Base-by-base conservation (phyloP, 2,888 invertebrate genomes). In the Acleris laterana region DNA sequence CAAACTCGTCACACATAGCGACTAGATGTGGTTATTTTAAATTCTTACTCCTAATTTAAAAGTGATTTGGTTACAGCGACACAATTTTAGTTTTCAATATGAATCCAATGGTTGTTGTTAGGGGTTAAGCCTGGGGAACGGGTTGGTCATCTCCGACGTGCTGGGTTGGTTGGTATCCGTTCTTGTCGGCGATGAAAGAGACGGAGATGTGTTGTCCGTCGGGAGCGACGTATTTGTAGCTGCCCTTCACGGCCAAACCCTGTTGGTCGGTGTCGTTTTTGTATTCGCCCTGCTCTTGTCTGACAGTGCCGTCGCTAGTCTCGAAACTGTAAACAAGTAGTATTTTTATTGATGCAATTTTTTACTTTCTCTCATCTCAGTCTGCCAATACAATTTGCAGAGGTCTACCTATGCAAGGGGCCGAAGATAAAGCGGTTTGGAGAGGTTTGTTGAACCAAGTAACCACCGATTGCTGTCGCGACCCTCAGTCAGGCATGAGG, bases 181-280 rank as follows among this genome's bases (percentile, higher is more conserved):
- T 94, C 81, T 95, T 94, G 77, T 95, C 94, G 46, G 94, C 94
- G 11, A 94, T 73, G 83, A 94, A 95, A 58, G 91, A 93, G 66
- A 95, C 94, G 1, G 94, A 93, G 73, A 95, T 95, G 13, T 94
- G 93, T 72, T 94, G 94, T 19, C 95, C 95, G 75, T 95, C 95
- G 42, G 94, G 93, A 3, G 94, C 95, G 1, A 94, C 84, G 90
- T 95, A 96, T 56, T 94, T 93, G 83, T 94, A 94, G 70, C 94
- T 93, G 68, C 95, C 95, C 66, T 92, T 94, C 7, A 95, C 94
- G 0, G 93, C 88, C 0, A 95, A 88, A 11, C 95, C 93, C 82
- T 95, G 94, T 69, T 95, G 95, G 9, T 95, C 95, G 0, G 92
- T 93, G 67, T 94, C 95, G 55, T 94, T 93, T 82, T 95, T 95